These are phyloP conservation scores for Drosophila malerkotliana DNA, from an alignment of 1,140 invertebrate genomes.

Conservation along the genomic window DNA sequence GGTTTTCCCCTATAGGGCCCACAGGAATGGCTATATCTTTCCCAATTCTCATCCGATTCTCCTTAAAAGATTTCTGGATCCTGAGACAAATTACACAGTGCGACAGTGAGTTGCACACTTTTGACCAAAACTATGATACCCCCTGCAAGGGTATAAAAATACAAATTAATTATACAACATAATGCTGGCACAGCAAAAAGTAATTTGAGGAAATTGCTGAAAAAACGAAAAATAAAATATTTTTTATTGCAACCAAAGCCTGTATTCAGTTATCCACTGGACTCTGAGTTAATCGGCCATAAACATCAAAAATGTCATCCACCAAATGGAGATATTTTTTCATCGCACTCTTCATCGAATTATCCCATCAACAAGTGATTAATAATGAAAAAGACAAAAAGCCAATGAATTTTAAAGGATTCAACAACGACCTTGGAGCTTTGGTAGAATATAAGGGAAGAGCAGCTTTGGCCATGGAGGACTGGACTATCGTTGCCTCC, in stretches of 20 bases:
- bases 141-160: no score
- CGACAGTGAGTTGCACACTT: no score
- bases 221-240: background rate
- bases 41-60: no score
- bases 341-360: background rate
- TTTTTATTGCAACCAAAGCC: background rate
- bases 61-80: no score
- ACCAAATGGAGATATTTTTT: background rate
- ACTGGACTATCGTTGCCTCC: conserved; percentile 6
- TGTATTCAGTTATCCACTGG: background rate
- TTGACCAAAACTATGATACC: no score
- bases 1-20: no score
- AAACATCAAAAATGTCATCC: conserved; percentile 4
- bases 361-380: background rate
- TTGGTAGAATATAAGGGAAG: conserved; percentile 19
- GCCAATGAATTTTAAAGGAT: conserved; percentile 10
- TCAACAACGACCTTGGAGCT: conserved; percentile 21
- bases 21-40: no score
- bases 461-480: conserved; percentile 6
- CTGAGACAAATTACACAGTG: no score
- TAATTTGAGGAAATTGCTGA: background rate
- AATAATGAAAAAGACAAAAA: background rate
- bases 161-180: no score
- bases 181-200: background rate
- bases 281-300: background rate